phyloP scores from a whole-genome alignment of 35 echinoderm and acorn worm species.

The Patiria miniata region DNA sequence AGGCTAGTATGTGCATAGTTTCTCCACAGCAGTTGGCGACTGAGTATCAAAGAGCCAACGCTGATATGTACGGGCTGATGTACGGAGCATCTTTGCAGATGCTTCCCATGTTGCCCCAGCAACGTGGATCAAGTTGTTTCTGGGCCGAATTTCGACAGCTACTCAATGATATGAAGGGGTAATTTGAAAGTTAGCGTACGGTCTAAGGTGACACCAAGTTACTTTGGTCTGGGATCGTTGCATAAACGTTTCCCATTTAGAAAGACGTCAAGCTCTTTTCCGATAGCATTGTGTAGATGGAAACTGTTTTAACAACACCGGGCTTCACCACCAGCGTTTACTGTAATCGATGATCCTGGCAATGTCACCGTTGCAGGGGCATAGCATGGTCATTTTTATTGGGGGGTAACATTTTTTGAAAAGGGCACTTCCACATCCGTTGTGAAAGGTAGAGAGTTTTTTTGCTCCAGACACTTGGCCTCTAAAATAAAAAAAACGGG shows the following conservation, averaged over 20 bases:
- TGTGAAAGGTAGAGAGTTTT: no score
- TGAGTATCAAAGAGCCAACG: background rate
- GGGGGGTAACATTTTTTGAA: no score
- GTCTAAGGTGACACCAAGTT: background rate
- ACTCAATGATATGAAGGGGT: background rate
- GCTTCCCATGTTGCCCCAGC: background rate
- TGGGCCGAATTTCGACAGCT: no score
- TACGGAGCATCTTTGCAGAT: no score
- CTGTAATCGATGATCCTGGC: background rate
- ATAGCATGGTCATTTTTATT: no score
- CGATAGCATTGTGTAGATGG: background rate
- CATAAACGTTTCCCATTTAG: background rate
- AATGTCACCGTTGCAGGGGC: no score
- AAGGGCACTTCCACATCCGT: no score
- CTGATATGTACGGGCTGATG: no score
- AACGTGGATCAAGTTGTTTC: background rate
- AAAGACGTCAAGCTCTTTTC: background rate
- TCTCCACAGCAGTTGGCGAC: background rate
- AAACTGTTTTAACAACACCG: constrained; percentile 1
- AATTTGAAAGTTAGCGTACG: constrained; percentile 12
- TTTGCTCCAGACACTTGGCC: no score
- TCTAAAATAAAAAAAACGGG: no score
- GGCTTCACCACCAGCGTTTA: background rate
- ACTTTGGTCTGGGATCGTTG: background rate
- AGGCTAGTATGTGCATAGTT: background rate